Conservation (phyloP, 2,888 invertebrate species). For the Meiosimyza decipiens region DNA sequence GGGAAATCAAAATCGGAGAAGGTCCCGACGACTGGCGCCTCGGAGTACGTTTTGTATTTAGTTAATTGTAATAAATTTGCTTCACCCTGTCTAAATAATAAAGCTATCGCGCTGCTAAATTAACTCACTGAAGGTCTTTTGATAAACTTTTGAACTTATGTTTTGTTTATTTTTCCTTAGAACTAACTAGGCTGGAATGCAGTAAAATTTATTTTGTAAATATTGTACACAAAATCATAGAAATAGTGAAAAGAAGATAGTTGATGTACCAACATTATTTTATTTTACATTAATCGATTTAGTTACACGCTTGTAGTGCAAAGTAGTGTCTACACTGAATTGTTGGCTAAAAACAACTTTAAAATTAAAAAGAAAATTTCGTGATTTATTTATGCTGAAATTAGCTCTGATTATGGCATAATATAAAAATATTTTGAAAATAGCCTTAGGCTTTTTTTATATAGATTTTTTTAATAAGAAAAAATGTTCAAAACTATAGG, state of each 20-base stretch:
- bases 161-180: neutral
- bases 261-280: too few species aligned
- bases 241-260: neutral
- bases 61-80: slow-evolving; percentile 35
- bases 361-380: too few species aligned
- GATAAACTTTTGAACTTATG: slow-evolving; percentile 30
- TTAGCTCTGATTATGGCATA: too few species aligned
- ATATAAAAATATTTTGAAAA: too few species aligned
- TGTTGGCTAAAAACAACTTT: too few species aligned
- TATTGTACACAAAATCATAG: neutral
- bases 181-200: neutral
- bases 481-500: too few species aligned
- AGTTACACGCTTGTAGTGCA: too few species aligned
- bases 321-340: too few species aligned
- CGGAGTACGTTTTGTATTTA: slow-evolving; percentile 55
- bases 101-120: neutral
- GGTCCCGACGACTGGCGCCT: slow-evolving; percentile 58
- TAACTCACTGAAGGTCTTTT: neutral
- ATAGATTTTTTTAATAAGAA: too few species aligned
- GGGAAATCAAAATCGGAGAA: slow-evolving; percentile 31
- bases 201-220: slow-evolving; percentile 1
- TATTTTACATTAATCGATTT: too few species aligned
- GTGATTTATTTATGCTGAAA: too few species aligned
- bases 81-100: neutral
- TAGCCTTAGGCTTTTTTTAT: too few species aligned